Evolutionary conservation across 2,888 invertebrate genomes (phyloP), one percentile per base, ranked within the genome.

Genomic region (Luffia ferchaultella): DNA sequence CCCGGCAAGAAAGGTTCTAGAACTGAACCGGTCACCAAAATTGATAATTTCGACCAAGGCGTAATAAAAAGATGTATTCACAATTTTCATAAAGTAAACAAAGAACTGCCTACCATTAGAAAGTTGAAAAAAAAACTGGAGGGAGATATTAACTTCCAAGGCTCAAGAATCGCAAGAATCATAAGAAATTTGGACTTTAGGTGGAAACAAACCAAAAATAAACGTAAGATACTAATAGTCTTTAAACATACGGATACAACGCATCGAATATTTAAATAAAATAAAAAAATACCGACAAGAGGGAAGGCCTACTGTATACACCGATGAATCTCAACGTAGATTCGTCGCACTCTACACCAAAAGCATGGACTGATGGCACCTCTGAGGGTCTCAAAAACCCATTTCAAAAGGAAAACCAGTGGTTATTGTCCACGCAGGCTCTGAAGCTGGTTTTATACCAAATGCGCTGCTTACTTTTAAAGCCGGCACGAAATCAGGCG

Each of bases 41-140:
- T n/a, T n/a, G n/a, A n/a, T n/a, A n/a, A n/a, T n/a, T n/a, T n/a
- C n/a, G n/a, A n/a, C n/a, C n/a, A n/a, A n/a, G n/a, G n/a, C n/a
- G n/a, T n/a, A n/a, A n/a, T n/a, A n/a, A n/a, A n/a, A n/a, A n/a
- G n/a, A n/a, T n/a, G n/a, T n/a, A n/a, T n/a, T n/a, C n/a, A n/a
- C n/a, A n/a, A n/a, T n/a, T n/a, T 59, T 44, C 63, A 66, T 48
- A 12, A 47, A 2, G 58, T 57, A 2, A 51, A 62, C 20, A 63
- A 65, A 45, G 61, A 62, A 47, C 49, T 64, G 1, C 60, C 59
- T 1, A 60, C 63, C 5, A 42, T 63, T 15, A n/a, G n/a, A n/a
- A n/a, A n/a, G n/a, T n/a, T n/a, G n/a, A n/a, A n/a, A n/a, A n/a
- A n/a, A n/a, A n/a, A 56, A 49, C 42, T 59, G 49, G 3, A 56